A percentile compares a stretch with the other conserved stretches of the same genome.
These are phyloP conservation scores for Alloscopus bannaensis DNA, from an alignment of 2,888 invertebrate genomes.

Conservation along the genomic window DNA sequence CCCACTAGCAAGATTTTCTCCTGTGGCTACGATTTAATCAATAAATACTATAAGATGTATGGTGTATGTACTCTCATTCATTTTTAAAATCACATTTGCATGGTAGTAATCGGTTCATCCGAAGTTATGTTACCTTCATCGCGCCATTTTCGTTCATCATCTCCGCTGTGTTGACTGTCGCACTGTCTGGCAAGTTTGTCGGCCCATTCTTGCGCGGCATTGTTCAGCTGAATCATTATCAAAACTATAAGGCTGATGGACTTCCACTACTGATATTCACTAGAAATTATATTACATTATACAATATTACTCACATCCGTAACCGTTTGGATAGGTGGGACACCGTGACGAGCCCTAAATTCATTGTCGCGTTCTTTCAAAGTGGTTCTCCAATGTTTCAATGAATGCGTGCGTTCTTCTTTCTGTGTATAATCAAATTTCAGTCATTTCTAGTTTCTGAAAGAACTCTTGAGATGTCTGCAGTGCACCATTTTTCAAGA, in stretches of 20 bases:
- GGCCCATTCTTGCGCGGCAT: constrained; percentile 41
- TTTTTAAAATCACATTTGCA: too few species aligned
- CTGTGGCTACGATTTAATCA: constrained; percentile 31
- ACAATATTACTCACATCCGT: background rate
- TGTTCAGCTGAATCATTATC: background rate
- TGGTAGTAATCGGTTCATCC: too few species aligned
- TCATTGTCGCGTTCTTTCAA: constrained; percentile 38
- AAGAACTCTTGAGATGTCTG: background rate
- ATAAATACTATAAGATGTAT: too few species aligned
- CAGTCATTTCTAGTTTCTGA: background rate
- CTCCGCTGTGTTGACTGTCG: constrained; percentile 18
- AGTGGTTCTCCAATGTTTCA: constrained; percentile 21
- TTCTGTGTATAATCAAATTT: background rate
- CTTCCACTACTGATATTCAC: background rate
- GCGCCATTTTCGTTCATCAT: constrained; percentile 10
- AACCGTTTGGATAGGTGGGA: background rate
- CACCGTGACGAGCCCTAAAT: constrained; percentile 20
- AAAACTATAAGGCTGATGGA: background rate
- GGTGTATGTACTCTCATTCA: too few species aligned
- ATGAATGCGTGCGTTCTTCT: background rate
- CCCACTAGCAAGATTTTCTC: background rate
- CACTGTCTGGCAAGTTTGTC: constrained; percentile 23
- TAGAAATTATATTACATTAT: background rate
- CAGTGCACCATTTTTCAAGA: background rate
- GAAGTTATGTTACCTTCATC: constrained; percentile 8